Conservation (phyloP, 2,113 vertebrate genomes). For the Rhizomys pruinosus region DNA sequence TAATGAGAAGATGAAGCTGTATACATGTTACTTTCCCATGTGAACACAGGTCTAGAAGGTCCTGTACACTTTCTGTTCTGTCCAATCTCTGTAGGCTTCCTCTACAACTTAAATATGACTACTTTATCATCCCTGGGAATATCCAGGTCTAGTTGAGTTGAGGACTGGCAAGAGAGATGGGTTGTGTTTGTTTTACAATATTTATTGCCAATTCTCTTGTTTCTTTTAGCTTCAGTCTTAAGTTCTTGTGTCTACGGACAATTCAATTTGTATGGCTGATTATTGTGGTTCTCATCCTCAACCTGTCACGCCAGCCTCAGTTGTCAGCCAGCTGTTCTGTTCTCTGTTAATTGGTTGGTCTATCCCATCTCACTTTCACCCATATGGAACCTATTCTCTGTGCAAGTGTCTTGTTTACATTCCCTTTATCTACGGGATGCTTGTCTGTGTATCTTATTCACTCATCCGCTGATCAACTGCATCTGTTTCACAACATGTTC, state of each 20-base stretch:
- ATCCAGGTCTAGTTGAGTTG: slow-evolving; percentile 18
- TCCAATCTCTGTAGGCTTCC: background rate
- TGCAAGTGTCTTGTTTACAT: slow-evolving; percentile 62
- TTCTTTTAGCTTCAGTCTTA: slow-evolving; percentile 11
- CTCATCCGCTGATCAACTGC: slow-evolving; percentile 34
- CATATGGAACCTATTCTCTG: slow-evolving; percentile 74
- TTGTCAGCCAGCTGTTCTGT: background rate
- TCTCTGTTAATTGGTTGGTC: slow-evolving; percentile 14
- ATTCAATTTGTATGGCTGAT: slow-evolving; percentile 44
- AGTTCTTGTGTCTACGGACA: slow-evolving; percentile 15
- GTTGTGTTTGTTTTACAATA: slow-evolving; percentile 66
- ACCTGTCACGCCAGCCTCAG: slow-evolving; percentile 49
- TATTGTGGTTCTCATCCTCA: background rate
- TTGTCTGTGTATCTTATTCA: slow-evolving; percentile 66
- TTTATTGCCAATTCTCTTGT: slow-evolving; percentile 62
- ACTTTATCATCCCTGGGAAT: slow-evolving; percentile 28
- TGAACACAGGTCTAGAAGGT: background rate
- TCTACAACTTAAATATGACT: slow-evolving; percentile 2
- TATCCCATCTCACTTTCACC: slow-evolving; percentile 27
- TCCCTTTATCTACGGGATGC: slow-evolving; percentile 62
- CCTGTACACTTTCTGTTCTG: background rate
- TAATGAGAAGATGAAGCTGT: background rate
- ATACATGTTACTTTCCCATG: background rate
- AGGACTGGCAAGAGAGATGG: slow-evolving; percentile 56
- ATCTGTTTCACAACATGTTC: slow-evolving; percentile 55